Evolutionary conservation across 92 coral and sea anemone species (phyloP), one percentile per base, ranked within the genome.

Genomic region (Zoanthus sansibaricus): DNA sequence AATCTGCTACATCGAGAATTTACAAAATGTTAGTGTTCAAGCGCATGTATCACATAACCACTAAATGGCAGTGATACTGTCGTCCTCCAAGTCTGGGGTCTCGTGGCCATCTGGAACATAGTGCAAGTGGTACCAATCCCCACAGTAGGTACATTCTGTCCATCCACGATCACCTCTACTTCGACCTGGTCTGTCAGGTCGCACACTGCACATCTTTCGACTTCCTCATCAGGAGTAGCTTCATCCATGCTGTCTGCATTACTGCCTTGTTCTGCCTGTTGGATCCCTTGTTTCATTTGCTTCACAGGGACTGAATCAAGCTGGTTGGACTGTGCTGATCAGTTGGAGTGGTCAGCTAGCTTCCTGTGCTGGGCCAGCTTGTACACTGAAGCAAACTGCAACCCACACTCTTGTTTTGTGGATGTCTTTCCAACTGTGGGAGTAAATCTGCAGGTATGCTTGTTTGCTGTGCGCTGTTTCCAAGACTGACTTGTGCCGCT

Each of bases 101-200:
- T 75, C 62, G 79, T 75, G 62, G 79, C 62, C 79, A 20, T 75
- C 42, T 75, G 64, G 64, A 48, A 75, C 42, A 45, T 44, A 75
- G 79, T 75, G 64, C 55, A 51, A 55, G 79, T 75, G 79, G 79
- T 75, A 75, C 79, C 79, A 75, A 48, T 55, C 31, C 62, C 79
- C 62, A 75, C 79, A 75, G 79, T 47, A 47, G 62, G 49, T 44
- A 17, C 79, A 75, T 55, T 75, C 79, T 47, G 21, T 75, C 79
- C 79, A 75, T 54, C 79, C 79, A 75, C 61, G 79, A 75, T 75
- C 79, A 9, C 78, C 55, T 73, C 59, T 42, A 73, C 62, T 49
- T 75, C 62, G 54, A n/a, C 79, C 61, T 72, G 48, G 49, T 72
- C 68, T 61, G 79, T 75, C 79, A 75, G 54, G 52, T 52, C 61